Evolutionary conservation across 2,888 invertebrate species (phyloP), one percentile per base, ranked within the genome.

Genomic region (Epirrhoe alternata): DNA sequence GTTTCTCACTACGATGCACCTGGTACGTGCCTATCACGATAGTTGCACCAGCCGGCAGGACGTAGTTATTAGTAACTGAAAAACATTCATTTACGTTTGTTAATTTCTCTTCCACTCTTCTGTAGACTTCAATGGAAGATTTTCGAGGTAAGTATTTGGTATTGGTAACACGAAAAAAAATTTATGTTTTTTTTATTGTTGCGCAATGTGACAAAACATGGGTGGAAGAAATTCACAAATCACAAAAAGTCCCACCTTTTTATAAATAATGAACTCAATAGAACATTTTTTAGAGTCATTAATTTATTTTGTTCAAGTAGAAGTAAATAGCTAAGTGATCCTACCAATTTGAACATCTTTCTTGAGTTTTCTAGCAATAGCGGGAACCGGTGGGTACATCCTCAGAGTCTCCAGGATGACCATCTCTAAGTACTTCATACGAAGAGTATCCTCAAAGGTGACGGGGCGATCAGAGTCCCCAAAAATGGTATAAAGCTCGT

Each of bases 351-450:
- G 95, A 1, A 96, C 94, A 76, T 97, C 96, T 51, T 94, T 92
- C 56, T 95, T 95, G 38, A 97, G 86, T 75, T 96, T 94, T 55
- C 97, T 94, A 0, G 96, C 97, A 77, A 97, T 97, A 35, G 96
- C 80, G 0, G 97, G 97, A 69, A 97, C 97, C 74, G 97, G 97
- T 76, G 97, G 97, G 82, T 96, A 97, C 94, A 97, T 84, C 64
- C 97, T 94, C 17, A 97, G 88, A 0, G 97, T 95, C 85, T 97
- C 97, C 84, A 97, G 94, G 49, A 97, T 95, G 35, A 97, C 97
- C 66, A 97, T 94, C 81, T 97, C 97, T 54, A 97, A 87, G 75
- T 97, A 97, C 76, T 97, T 97, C 96, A 97, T 97, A 73, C 95
- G 95, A 61, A 96, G 87, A 6, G 97, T 96, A 73, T 97, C 97